Base-by-base conservation (phyloP, 2,797 vertebrate species). In the Gephyroberyx darwinii region DNA sequence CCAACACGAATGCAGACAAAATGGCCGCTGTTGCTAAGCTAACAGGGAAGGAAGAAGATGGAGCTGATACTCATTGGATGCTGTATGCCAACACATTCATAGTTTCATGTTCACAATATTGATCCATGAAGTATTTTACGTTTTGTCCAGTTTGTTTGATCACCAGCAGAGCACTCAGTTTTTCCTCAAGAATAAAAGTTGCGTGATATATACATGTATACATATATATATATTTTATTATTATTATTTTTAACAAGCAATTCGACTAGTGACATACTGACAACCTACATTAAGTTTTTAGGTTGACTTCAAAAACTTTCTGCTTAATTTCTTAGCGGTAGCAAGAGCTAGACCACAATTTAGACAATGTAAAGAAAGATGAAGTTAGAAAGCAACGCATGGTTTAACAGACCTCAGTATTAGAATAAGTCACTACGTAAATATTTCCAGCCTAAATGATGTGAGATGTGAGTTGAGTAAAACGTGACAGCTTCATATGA, bases 21-120 rank as follows among this genome's bases (percentile, higher is more conserved):
- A 95, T 94, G 93, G 93, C 92, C 82, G 88, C 91, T 92, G 85
- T 86, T 90, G 90, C 89, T 89, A 91, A 90, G 88, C 89, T 87
- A 85, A 78, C 80, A 65, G 62, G 62, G 74, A 48, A 86, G 73
- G 83, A 83, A 78, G 83, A 91, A 88, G 88, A 89, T 90, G 84
- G 84, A 89, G 88, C 75, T 79, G 69, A 74, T 78, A 71, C 73
- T 88, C 65, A 53, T 69, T 80, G 68, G 81, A 71, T 80, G 74
- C 30, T 61, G 45, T 66, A 57, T 57, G 62, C 74, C 76, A 69
- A 55, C 43, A 41, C 31, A 16, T 69, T 75, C 39, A 63, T 65
- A 59, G 48, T 35, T 52, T 52, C 55, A 30, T 66, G 65, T 79
- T 74, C 30, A 19, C 31, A 12, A 67, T 14, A 57, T 71, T 14